phyloP scores from a whole-genome alignment of 1,140 invertebrate species.

The Cotesia typhae region DNA sequence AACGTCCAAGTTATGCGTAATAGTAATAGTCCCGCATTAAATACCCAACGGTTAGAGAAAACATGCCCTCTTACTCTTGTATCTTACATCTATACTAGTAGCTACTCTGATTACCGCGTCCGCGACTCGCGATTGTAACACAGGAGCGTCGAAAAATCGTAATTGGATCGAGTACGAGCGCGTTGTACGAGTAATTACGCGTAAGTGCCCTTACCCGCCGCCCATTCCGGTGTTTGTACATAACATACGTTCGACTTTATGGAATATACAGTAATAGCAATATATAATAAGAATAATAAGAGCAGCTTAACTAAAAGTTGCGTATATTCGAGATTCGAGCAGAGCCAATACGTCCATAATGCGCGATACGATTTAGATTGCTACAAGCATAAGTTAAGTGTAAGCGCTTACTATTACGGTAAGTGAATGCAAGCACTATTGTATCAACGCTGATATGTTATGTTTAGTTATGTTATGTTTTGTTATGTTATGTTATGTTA shows the following conservation, averaged over 20 bases:
- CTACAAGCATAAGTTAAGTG: constrained; percentile 18
- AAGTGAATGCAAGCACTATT: too few relatives aligned
- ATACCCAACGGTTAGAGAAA: too few relatives aligned
- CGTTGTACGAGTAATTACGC: constrained; percentile 47
- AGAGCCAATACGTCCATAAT: constrained; percentile 26
- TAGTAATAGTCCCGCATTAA: too few relatives aligned
- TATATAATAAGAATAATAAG: too few relatives aligned
- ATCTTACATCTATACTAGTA: too few relatives aligned
- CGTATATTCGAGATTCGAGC: constrained; percentile 22
- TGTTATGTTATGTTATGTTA: too few relatives aligned
- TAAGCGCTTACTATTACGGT: background rate
- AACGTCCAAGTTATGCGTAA: too few relatives aligned
- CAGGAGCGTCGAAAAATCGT: constrained; percentile 36
- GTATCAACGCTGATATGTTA: too few relatives aligned
- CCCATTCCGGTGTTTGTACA: constrained; percentile 16
- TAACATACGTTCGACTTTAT: constrained; percentile 34
- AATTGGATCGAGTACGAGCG: constrained; percentile 34
- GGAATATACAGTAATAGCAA: too few relatives aligned
- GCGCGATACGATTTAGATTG: background rate
- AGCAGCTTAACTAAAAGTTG: background rate
- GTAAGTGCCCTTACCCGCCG: constrained; percentile 41
- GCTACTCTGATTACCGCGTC: background rate
- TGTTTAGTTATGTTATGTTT: too few relatives aligned
- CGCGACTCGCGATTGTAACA: constrained; percentile 24
- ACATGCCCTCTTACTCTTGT: too few relatives aligned